phyloP scores from a whole-genome alignment of 2,888 invertebrate genomes.

The Agonum fuliginosum region DNA sequence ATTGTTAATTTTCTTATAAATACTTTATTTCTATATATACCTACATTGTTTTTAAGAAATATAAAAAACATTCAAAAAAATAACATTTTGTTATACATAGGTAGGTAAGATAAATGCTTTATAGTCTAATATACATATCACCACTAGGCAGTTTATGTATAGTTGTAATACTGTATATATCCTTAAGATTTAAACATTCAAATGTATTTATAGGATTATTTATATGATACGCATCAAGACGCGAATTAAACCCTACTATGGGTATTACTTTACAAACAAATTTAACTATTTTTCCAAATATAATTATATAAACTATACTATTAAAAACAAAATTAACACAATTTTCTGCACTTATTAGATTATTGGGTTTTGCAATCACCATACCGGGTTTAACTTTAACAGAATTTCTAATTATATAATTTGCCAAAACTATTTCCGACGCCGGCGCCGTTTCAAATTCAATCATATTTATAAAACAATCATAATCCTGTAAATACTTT shows the following conservation, averaged over 20 bases:
- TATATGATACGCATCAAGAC: background rate
- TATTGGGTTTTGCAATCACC: background rate
- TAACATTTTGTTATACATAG: background rate
- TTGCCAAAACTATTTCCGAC: background rate
- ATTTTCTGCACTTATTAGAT: background rate
- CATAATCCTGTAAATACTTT: background rate
- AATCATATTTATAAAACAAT: background rate
- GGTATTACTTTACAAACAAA: no score
- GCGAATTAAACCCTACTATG: background rate
- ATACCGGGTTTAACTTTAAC: constrained; percentile 1
- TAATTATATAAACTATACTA: constrained; percentile 1
- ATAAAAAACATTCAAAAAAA: background rate
- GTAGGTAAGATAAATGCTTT: background rate
- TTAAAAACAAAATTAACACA: background rate
- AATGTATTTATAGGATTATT: background rate
- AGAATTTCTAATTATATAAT: background rate
- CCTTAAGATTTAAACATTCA: background rate
- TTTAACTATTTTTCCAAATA: no score
- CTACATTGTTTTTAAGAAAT: background rate
- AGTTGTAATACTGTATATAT: background rate
- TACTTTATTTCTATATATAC: no score
- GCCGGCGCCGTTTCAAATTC: constrained; percentile 2
- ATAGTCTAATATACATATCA: no score
- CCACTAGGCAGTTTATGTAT: background rate
- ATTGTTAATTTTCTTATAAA: background rate